Conservation (phyloP, 2,113 vertebrate species). For the Columbina picui region DNA sequence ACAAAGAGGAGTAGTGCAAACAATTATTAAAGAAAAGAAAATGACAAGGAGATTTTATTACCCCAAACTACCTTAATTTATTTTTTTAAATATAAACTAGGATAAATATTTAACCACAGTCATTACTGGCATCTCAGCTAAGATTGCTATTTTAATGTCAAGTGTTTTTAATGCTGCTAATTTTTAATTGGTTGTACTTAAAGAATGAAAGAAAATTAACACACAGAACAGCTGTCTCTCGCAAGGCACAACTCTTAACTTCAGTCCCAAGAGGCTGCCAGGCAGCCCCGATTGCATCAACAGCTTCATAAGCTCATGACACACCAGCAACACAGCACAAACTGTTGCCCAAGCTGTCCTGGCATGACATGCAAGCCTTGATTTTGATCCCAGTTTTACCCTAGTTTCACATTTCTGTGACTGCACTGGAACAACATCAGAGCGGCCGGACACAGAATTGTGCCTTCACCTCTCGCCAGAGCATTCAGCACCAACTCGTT, state of each 20-base stretch:
- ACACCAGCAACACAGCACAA: slow-evolving; percentile 1
- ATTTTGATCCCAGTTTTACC: slow-evolving; percentile 30
- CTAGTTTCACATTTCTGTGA: slow-evolving; percentile 20
- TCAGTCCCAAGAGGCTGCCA: neutral
- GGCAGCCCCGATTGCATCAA: slow-evolving; percentile 47
- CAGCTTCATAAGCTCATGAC: slow-evolving; percentile 30
- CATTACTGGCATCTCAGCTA: neutral
- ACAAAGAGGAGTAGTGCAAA: neutral
- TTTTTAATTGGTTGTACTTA: neutral
- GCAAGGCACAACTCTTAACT: neutral
- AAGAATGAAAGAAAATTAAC: neutral
- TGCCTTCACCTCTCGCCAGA: neutral
- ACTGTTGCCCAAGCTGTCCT: slow-evolving; percentile 14
- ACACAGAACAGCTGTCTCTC: neutral
- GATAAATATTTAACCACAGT: neutral
- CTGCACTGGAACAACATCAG: neutral
- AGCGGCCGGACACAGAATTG: neutral
- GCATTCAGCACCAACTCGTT: neutral
- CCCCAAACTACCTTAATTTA: neutral
- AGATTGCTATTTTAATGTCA: neutral
- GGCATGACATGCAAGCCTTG: slow-evolving; percentile 34
- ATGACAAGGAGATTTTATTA: neutral
- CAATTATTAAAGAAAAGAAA: neutral
- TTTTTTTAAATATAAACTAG: neutral
- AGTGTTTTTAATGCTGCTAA: neutral